These are phyloP conservation scores for Danio tinwini DNA, from an alignment of 2,797 vertebrate genomes.

Conservation along the genomic window DNA sequence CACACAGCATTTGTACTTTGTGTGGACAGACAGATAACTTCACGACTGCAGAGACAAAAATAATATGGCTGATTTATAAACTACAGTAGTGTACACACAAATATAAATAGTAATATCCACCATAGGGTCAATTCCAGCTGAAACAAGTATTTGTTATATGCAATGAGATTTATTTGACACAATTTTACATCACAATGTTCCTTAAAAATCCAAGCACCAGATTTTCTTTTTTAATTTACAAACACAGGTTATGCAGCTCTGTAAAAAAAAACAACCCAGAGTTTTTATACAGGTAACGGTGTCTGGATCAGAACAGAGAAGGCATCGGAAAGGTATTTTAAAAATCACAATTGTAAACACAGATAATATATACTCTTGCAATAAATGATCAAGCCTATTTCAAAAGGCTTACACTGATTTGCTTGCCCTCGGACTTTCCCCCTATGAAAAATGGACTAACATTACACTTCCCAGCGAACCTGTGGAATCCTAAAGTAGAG, in stretches of 20 bases:
- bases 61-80: background rate
- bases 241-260: conserved; percentile 85
- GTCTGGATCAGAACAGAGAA: conserved; percentile 85
- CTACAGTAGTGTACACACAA: background rate
- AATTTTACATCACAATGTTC: conserved; percentile 80
- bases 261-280: conserved; percentile 73
- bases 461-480: conserved; percentile 53
- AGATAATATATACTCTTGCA: conserved; percentile 88
- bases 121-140: background rate
- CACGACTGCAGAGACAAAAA: too few species aligned
- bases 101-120: background rate
- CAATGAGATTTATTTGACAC: conserved; percentile 78
- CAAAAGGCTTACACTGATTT: conserved; percentile 76
- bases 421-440: conserved; percentile 35
- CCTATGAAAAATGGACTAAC: conserved; percentile 58
- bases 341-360: conserved; percentile 84
- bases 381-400: conserved; percentile 78
- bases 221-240: conserved; percentile 90
- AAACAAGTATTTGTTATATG: conserved; percentile 59
- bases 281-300: conserved; percentile 79
- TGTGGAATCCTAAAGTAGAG: conserved; percentile 17
- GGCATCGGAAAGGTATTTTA: conserved; percentile 83
- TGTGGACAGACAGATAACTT: conserved; percentile 35
- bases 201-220: conserved; percentile 92
- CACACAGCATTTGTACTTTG: background rate